Conservation (phyloP, 2,888 invertebrate species). For the Pandemis heparana region DNA sequence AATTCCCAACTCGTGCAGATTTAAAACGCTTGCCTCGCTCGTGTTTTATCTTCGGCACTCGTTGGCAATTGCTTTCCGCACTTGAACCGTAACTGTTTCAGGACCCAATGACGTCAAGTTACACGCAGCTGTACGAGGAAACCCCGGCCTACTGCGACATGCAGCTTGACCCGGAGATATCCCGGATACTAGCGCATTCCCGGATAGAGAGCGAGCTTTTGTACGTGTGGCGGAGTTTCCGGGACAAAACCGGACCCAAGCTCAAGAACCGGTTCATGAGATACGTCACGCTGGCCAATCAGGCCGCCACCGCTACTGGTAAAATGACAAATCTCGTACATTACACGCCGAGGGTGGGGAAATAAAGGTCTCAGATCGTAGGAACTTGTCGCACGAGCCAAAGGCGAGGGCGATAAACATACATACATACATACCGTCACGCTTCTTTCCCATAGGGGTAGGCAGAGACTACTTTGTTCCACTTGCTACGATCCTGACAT, state of each 20-base stretch:
- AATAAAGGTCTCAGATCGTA: too few relatives aligned
- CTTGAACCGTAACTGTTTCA: slow-evolving; percentile 32
- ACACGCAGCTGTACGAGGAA: slow-evolving; percentile 63
- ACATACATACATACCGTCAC: too few relatives aligned
- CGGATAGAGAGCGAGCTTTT: slow-evolving; percentile 90
- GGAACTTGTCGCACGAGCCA: too few relatives aligned
- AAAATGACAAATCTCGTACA: slow-evolving; percentile 48
- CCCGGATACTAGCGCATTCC: slow-evolving; percentile 88
- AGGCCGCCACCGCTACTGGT: slow-evolving; percentile 92
- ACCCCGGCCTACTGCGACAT: slow-evolving; percentile 84
- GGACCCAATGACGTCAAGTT: slow-evolving; percentile 49
- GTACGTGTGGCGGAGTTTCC: slow-evolving; percentile 93
- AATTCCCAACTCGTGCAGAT: too few relatives aligned
- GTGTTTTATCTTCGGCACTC: too few relatives aligned
- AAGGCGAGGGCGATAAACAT: too few relatives aligned
- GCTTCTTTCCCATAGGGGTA: too few relatives aligned
- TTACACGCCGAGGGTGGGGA: too few relatives aligned
- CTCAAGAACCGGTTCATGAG: slow-evolving; percentile 91
- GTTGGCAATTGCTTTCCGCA: too few relatives aligned
- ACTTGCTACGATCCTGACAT: too few relatives aligned
- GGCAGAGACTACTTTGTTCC: too few relatives aligned
- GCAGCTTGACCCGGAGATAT: slow-evolving; percentile 87
- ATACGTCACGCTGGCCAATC: slow-evolving; percentile 92
- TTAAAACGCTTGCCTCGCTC: too few relatives aligned
- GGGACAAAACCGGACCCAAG: slow-evolving; percentile 91